Evolutionary conservation across 2,113 vertebrate genomes (phyloP), one percentile per base, ranked within the genome.

Genomic region (Corythornis madagascariensis): DNA sequence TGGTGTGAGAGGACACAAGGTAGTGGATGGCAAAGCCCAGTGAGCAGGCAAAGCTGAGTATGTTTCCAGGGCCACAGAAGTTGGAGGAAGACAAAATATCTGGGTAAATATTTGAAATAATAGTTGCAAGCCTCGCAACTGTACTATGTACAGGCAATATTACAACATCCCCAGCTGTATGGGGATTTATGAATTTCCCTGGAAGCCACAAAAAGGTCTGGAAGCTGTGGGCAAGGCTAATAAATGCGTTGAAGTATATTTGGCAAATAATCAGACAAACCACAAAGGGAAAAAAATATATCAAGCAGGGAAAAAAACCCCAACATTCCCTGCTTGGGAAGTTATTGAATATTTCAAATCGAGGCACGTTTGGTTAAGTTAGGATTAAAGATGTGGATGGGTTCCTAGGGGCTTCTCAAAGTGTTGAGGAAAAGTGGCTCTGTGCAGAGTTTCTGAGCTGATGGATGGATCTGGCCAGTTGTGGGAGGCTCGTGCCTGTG

Each of bases 231-330:
- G 82, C 56, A 94, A 4, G 48, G 92, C 87, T 89, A 64, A 91
- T 88, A 90, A 90, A 94, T 28, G 73, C 2, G 22, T 55, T 88
- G 73, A 91, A 91, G 65, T 74, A 5, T 52, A 87, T 87, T 85
- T 87, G 89, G 91, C 91, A 95, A 96, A 94, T 91, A 96, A 91
- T 92, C 92, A 91, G 88, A 60, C 79, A 89, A 92, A 91, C 85
- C 92, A 86, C 94, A 85, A 88, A 47, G 86, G 89, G 47, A 67
- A 89, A 94, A 94, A 79, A 76, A 74, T 71, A 77, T 75, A 93
- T 88, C 72, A 88, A 93, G 42, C 0, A 0, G 71, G 59, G 4
- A 4, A 25, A 31, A 81, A 73, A 63, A 72, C 10, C 38, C 38
- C 38, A 66, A 48, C 11, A 16, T 86, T 92, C 67, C 67, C 56